Evolutionary conservation across 1,140 invertebrate genomes (phyloP).

Genomic region (Aradophagus sp.): DNA sequence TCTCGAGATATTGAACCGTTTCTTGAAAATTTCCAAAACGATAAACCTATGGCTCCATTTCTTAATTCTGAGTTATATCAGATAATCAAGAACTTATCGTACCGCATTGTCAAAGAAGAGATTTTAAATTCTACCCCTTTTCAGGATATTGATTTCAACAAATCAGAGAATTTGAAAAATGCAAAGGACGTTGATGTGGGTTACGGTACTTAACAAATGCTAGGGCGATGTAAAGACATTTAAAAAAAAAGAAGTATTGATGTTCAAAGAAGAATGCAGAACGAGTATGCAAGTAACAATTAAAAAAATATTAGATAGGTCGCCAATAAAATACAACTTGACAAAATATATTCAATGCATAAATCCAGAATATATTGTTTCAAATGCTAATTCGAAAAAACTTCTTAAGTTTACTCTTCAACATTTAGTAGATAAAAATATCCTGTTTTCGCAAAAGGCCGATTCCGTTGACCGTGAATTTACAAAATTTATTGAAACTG

Average conservation of each 20-base stretch:
- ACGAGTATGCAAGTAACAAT: slow-evolving; percentile 1
- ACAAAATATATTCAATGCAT: slow-evolving; percentile 23
- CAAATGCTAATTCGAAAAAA: slow-evolving; percentile 3
- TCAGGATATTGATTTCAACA: slow-evolving; percentile 2
- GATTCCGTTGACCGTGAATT: slow-evolving; percentile 13
- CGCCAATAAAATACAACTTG: slow-evolving; percentile 11
- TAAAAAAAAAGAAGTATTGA: slow-evolving; percentile 3
- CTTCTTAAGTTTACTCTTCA: slow-evolving; percentile 7
- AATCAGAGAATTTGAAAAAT: slow-evolving; percentile 7
- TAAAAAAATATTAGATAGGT: slow-evolving; percentile 14
- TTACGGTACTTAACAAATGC: slow-evolving; percentile 4
- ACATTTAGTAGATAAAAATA: slow-evolving; percentile 9
- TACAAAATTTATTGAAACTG: slow-evolving; percentile 9
- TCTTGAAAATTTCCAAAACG: slow-evolving; percentile 49
- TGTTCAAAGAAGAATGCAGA: slow-evolving; percentile 9
- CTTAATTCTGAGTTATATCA: slow-evolving; percentile 15
- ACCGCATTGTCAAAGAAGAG: slow-evolving; percentile 33
- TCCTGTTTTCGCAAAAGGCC: slow-evolving; percentile 4
- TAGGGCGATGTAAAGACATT: slow-evolving; percentile 12
- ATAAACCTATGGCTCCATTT: slow-evolving; percentile 46
- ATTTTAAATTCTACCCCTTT: slow-evolving; percentile 12
- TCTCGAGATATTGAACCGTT: slow-evolving; percentile 47
- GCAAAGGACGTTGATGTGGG: slow-evolving; percentile 25
- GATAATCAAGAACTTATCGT: slow-evolving; percentile 3
- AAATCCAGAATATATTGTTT: slow-evolving; percentile 14